phyloP scores from a whole-genome alignment of 2,113 vertebrate genomes.

The Mohoua ochrocephala region DNA sequence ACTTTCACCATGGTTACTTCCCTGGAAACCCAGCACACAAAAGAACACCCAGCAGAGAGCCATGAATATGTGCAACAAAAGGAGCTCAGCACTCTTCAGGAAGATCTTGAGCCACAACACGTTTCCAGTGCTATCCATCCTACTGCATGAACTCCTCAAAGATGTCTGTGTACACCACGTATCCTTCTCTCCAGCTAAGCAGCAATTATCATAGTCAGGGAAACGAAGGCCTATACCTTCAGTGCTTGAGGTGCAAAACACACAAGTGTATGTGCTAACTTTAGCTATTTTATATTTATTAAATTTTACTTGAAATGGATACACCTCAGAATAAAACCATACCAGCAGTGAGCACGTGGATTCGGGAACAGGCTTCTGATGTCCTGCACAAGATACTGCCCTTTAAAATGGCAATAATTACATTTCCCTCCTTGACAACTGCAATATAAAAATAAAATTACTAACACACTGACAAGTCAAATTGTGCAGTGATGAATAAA shows the following conservation, averaged over 20 bases:
- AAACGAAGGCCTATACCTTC: background rate
- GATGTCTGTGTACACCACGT: background rate
- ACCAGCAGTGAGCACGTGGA: background rate
- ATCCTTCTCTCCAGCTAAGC: background rate
- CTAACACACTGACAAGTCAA: background rate
- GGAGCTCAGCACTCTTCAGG: background rate
- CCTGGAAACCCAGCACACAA: background rate
- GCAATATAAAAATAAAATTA: background rate
- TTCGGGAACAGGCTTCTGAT: background rate
- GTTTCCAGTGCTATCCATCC: background rate
- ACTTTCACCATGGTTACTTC: background rate
- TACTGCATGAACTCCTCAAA: background rate
- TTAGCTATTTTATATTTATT: background rate
- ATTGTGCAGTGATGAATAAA: background rate
- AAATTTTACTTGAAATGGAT: background rate
- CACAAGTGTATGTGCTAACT: background rate
- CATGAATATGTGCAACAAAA: fast-evolving
- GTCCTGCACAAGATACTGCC: background rate
- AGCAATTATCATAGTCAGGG: background rate
- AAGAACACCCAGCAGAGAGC: background rate
- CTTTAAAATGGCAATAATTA: background rate
- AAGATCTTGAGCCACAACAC: background rate
- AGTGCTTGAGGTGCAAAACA: background rate
- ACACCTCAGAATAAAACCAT: background rate
- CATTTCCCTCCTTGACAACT: background rate